Evolutionary conservation across 2,888 invertebrate species (phyloP), one percentile per base, ranked within the genome.

Genomic region (Heliconius charithonia): DNA sequence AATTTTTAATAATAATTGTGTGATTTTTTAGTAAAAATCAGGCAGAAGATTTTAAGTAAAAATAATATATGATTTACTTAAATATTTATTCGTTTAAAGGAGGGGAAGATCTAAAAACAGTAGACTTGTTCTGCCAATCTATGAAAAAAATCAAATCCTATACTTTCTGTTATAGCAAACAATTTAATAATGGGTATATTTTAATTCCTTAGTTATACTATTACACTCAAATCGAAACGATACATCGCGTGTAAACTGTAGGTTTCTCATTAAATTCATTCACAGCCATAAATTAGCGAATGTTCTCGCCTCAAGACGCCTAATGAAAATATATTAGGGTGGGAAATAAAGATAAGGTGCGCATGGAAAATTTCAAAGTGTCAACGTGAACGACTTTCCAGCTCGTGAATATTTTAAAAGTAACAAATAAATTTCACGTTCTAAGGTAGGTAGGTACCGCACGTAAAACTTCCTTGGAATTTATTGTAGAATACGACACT

Each of bases 251-350:
- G 63, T 75, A 59, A 80, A 37, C 67, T 76, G 71, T 67, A 16
- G 65, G 63, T 75, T 66, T 76, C 87, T 89, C 89, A 90, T 90
- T 90, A 91, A 90, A 91, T 91, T 91, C 88, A 87, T 85, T n/a
- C 87, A 86, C 83, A 84, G 88, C 87, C 86, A 91, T 91, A 91
- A 90, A 91, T 91, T 89, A 87, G 86, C 83, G 82, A 83, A 82
- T 82, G 84, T 84, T 85, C 84, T 82, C 82, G 79, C 82, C 80
- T 83, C 85, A 84, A 78, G 80, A 72, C 80, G 84, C 77, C 83
- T 87, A 90, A 90, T 89, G 90, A 89, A 89, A 90, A 90, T 90
- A 89, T 88, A 90, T 79, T 76, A 79, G 73, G 69, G 70, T 27
- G 73, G 67, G 62, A 45, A 78, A 71, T 69, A 76, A 79, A 80